Percentiles rank a stretch among this genome's conserved stretches.
Conservation (phyloP, 2,113 vertebrate genomes). For the Neoarius graeffei region DNA sequence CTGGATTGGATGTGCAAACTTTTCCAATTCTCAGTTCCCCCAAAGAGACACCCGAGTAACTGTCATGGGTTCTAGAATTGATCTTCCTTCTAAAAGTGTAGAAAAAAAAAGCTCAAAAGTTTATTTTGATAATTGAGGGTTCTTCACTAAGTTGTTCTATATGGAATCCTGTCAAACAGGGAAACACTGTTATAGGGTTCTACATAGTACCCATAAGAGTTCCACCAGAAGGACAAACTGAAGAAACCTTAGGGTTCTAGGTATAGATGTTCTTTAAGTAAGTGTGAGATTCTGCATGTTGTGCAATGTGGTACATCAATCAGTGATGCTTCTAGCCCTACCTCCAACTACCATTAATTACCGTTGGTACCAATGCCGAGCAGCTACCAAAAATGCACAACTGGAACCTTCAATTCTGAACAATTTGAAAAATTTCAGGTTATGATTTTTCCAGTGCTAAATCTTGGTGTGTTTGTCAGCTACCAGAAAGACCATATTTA, state of each 20-base stretch:
- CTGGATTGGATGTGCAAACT: too few species aligned
- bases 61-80: neutral
- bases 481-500: slow-evolving; percentile 1
- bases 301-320: neutral
- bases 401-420: neutral
- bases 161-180: neutral
- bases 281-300: neutral
- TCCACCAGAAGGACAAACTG: neutral
- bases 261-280: neutral
- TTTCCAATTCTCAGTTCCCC: too few species aligned
- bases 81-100: neutral
- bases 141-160: neutral
- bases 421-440: neutral
- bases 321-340: neutral
- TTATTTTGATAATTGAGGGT: neutral
- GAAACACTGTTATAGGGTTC: neutral
- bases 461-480: neutral
- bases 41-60: neutral
- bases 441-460: neutral
- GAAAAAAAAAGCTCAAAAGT: neutral
- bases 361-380: neutral
- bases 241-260: neutral
- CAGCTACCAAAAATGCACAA: neutral
- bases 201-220: neutral
- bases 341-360: neutral